Base-by-base conservation (phyloP, 1,140 invertebrate species). In the Drosophila grimshawi region DNA sequence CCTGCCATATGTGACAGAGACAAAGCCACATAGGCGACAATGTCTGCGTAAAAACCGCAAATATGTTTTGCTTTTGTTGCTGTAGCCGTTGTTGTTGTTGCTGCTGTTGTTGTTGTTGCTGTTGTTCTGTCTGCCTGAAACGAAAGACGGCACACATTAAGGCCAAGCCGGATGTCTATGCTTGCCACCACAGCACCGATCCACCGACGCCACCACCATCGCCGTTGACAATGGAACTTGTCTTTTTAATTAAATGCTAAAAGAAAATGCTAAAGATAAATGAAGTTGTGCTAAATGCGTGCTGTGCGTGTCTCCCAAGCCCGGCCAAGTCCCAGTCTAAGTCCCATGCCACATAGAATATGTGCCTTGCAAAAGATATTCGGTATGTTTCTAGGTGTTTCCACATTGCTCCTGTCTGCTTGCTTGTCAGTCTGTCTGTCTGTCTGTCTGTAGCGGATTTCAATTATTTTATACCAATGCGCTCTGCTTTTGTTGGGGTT, bases 181-280 rank as follows among this genome's bases (percentile, higher is more conserved):
- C 19, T 19, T 19, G 68, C 68, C 41, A 19, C 3, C 19, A 27
- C 11, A n/a, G 10, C 35, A 67, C 67, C 63, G 59, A 43, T 19
- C 19, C 62, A 62, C 56, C 53, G 7, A 33, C 69, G 56, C 43
- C 79, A 66, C 64, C 19, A 19, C 19, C 19, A 19, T 19, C 19
- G 19, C 19, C 77, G 74, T 56, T 71, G 81, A 89, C 85, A 89
- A 89, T 89, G 86, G 85, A 90, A 89, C 85, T 89, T 89, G 81
- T 89, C 85, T 89, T 89, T 89, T 89, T 89, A 89, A 89, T 89
- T 89, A 89, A 89, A 89, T 89, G 85, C 85, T 89, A 85, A 86
- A 81, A 72, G 85, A 89, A 89, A 89, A 89, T 88, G 85, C 85
- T 78, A 78, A 85, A 89, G 85, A 89, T 89, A 89, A 89, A 89